These are phyloP conservation scores for Pemphredon lugubris DNA, from an alignment of 2,888 invertebrate genomes.

Conservation along the genomic window DNA sequence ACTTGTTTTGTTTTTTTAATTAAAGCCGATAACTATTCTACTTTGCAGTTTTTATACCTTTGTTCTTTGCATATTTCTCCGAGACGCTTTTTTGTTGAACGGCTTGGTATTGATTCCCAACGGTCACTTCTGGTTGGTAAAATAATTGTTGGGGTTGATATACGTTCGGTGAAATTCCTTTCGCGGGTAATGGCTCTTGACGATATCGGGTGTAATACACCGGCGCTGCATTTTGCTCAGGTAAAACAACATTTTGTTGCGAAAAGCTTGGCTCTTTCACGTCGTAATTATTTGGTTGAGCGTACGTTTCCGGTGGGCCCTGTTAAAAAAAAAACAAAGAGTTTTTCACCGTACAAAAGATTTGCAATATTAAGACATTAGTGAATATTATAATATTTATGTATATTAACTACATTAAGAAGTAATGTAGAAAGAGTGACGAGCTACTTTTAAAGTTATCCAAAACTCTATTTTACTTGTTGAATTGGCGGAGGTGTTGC, in stretches of 20 bases:
- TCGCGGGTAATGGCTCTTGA: constrained; percentile 54
- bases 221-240: constrained; percentile 44
- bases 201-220: constrained; percentile 65
- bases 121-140: constrained; percentile 73
- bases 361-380: background rate
- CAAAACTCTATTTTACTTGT: constrained; percentile 50
- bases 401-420: too few relatives aligned
- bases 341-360: too few relatives aligned
- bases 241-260: constrained; percentile 47
- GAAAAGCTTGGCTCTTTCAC: constrained; percentile 64
- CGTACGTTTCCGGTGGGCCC: constrained; percentile 63
- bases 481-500: constrained; percentile 38
- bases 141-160: constrained; percentile 62
- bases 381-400: background rate
- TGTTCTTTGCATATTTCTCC: constrained; percentile 69
- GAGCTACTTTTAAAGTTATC: too few relatives aligned
- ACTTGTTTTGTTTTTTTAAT: too few relatives aligned
- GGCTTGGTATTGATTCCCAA: constrained; percentile 73
- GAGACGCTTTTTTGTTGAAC: constrained; percentile 70
- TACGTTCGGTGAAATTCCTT: constrained; percentile 38
- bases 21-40: too few relatives aligned
- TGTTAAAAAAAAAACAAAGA: constrained; percentile 19
- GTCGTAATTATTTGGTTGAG: constrained; percentile 62
- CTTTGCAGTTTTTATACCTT: too few relatives aligned
- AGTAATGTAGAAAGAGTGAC: too few relatives aligned